These are phyloP conservation scores for Leptopilina syphax DNA, from an alignment of 2,888 invertebrate genomes.

Conservation along the genomic window DNA sequence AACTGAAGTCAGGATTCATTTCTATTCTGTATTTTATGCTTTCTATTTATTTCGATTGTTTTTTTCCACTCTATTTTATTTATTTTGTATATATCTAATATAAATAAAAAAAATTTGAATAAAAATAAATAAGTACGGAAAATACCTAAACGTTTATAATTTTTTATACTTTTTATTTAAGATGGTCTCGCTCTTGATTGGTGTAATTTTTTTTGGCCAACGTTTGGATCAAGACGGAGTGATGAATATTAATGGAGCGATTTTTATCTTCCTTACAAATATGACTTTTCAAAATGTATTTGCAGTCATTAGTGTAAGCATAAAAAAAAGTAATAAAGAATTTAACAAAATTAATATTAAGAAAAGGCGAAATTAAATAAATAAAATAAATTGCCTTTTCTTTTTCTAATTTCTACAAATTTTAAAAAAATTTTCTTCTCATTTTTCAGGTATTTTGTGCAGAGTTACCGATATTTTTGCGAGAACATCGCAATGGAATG, in stretches of 20 bases:
- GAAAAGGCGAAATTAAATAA: not conserved
- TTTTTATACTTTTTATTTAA: conserved; percentile 72
- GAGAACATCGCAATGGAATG: conserved; percentile 93
- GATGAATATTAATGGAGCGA: conserved; percentile 95
- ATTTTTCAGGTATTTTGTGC: conserved; percentile 88
- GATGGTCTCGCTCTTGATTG: conserved; percentile 93
- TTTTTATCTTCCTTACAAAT: conserved; percentile 93
- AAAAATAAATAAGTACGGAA: not conserved
- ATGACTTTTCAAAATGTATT: conserved; percentile 98
- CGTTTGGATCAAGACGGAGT: conserved; percentile 90
- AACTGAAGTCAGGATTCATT: too few relatives aligned
- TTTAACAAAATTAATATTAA: not conserved
- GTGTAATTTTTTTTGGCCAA: conserved; percentile 92
- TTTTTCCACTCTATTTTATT: too few relatives aligned
- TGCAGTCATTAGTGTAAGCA: conserved; percentile 93
- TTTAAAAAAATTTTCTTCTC: conserved; percentile 35
- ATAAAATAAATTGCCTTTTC: not conserved
- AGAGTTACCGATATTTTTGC: conserved; percentile 91
- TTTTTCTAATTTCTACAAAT: not conserved
- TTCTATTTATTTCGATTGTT: too few relatives aligned
- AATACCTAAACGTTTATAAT: not conserved
- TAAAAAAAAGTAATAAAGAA: not conserved
- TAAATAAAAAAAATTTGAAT: not conserved
- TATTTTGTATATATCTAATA: too few relatives aligned
- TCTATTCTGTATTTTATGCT: too few relatives aligned